Base-by-base conservation (phyloP, 2,888 invertebrate species). In the Spicauda simplicius region DNA sequence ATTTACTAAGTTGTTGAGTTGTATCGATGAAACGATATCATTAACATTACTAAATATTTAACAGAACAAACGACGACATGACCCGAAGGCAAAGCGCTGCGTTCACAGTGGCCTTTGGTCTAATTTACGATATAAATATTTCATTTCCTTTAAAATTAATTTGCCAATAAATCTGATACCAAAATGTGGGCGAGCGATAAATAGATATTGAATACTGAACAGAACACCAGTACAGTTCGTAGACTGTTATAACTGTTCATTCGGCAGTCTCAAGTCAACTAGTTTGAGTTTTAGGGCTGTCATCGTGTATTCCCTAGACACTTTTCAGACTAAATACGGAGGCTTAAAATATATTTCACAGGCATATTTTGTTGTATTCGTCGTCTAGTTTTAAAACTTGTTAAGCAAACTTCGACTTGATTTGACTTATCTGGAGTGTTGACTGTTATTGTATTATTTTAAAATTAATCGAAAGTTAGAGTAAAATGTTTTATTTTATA, bases 251-350 rank as follows among this genome's bases (percentile, higher is more conserved):
- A 71, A 70, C 67, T 61, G 68, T 70, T 72, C 72, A 70, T 71
- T 73, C 69, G 66, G 65, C 64, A 72, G 69, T 70, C 72, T 61
- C 64, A 68, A 83, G 79, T 80, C 69, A 72, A 71, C 79, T 80
- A 78, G 75, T 79, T 82, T 78, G 82, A 84, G 80, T 83, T 84
- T 85, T 84, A 37, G 59, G 54, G 58, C 11, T 54, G 65, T 41
- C 57, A 41, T 41, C 12, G 41, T 14, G 3, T 41, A 14, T 10
- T 14, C 12, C 41, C 41, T 41, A 14, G 41, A 41, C 14, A 41
- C 14, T 41, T 41, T 14, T 25, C 25, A 25, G 25, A 14, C 41
- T 14, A 41, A 41, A 12, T 41, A 41, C 41, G 14, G 41, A 14
- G 33, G 33, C 33, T 33, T 33, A 33, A 10, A 33, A 3, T 4